Conservation (phyloP, 2,888 invertebrate genomes). For the Subacronicta megacephala region DNA sequence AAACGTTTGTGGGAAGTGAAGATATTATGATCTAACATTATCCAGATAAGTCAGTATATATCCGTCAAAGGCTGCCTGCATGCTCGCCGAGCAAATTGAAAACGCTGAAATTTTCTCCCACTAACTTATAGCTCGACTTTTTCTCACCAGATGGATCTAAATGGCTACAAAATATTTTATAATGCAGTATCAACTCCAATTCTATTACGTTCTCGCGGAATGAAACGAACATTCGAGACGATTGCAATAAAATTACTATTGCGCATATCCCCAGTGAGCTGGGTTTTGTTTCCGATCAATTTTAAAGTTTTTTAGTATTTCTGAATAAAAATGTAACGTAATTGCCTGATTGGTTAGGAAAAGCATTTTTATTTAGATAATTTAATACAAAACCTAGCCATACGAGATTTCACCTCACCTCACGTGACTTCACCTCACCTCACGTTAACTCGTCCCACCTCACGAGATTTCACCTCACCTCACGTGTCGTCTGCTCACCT, state of each 20-base stretch:
- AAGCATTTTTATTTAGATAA: background rate
- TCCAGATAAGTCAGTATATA: constrained; percentile 61
- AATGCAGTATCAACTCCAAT: constrained; percentile 34
- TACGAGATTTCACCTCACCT: no score
- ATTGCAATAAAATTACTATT: constrained; percentile 40
- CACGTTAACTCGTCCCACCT: no score
- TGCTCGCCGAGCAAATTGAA: constrained; percentile 61
- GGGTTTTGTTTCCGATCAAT: constrained; percentile 39
- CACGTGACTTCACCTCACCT: no score
- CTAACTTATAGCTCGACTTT: constrained; percentile 5
- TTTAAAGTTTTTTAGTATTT: constrained; percentile 23
- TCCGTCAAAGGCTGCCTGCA: constrained; percentile 55
- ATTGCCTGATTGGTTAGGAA: background rate
- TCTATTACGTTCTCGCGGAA: constrained; percentile 25
- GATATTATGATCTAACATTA: constrained; percentile 57
- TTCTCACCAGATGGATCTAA: constrained; percentile 31
- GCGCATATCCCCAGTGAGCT: constrained; percentile 30
- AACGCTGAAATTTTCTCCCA: constrained; percentile 50
- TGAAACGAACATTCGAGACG: constrained; percentile 29
- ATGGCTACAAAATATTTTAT: constrained; percentile 38
- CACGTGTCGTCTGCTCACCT: no score
- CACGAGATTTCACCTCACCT: no score
- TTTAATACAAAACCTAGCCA: no score
- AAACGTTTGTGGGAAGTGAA: constrained; percentile 52
- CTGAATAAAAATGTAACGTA: background rate